phyloP scores from a whole-genome alignment of 1,140 invertebrate genomes.

The Drosophila sp. region DNA sequence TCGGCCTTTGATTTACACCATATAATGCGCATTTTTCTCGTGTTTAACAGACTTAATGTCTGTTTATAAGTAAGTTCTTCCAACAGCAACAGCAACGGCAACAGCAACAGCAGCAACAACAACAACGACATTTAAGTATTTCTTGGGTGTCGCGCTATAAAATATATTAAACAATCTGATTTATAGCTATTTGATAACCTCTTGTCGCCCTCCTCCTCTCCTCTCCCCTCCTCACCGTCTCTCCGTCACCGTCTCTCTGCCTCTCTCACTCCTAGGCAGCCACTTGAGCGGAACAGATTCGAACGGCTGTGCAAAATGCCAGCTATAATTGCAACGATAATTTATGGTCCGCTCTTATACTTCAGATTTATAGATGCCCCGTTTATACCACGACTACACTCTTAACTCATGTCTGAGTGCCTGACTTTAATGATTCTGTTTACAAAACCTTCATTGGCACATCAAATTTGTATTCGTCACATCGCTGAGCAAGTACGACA shows the following conservation, averaged over 20 bases:
- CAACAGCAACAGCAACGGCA: slow-evolving; percentile 9
- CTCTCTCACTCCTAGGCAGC: slow-evolving; percentile 29
- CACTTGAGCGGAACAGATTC: slow-evolving; percentile 52
- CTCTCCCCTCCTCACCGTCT: not conserved
- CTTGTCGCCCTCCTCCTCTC: slow-evolving; percentile 38
- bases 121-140: slow-evolving; percentile 27
- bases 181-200: slow-evolving; percentile 81
- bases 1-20: slow-evolving; percentile 71
- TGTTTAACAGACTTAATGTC: slow-evolving; percentile 81
- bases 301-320: slow-evolving; percentile 67
- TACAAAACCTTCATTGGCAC: slow-evolving; percentile 50
- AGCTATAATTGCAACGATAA: slow-evolving; percentile 72
- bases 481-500: slow-evolving; percentile 7
- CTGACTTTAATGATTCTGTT: slow-evolving; percentile 71
- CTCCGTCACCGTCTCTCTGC: not conserved
- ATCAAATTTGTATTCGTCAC: slow-evolving; percentile 20
- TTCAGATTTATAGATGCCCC: slow-evolving; percentile 46
- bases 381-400: slow-evolving; percentile 9
- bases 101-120: slow-evolving; percentile 20
- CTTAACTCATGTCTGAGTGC: slow-evolving; percentile 24
- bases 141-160: slow-evolving; percentile 68
- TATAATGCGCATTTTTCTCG: slow-evolving; percentile 73
- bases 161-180: slow-evolving; percentile 77
- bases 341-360: slow-evolving; percentile 60
- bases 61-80: slow-evolving; percentile 64